Base-by-base conservation (phyloP, 2,113 vertebrate genomes). In the Cheirogaleus medius region DNA sequence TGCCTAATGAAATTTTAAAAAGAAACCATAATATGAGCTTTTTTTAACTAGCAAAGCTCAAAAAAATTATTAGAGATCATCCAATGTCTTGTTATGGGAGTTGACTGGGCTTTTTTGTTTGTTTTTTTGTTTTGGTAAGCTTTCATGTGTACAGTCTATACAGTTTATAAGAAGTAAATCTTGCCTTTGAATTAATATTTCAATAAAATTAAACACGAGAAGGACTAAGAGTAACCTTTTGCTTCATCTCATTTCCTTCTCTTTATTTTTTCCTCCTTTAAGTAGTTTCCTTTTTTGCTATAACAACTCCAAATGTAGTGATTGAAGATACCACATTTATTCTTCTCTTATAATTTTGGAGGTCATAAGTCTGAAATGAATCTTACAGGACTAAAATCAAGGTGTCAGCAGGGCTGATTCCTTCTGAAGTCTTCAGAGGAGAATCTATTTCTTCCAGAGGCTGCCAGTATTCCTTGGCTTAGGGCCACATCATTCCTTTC, bases 121-220 rank as follows among this genome's bases (percentile, higher is more conserved):
- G 23, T 64, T 47, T 4, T 8, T 64, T 47, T 3, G 14, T 77
- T 87, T 71, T 32, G 34, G 39, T 52, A 87, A 52, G 29, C 49
- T 69, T 77, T 94, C 63, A 88, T 56, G 27, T 92, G 23, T 13
- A 58, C 4, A 58, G 21, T 58, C 37, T 73, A 58, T 73, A 21
- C 20, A 80, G 29, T 66, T 96, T 92, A 71, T 58, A 89, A 44
- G 27, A 92, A 85, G 23, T 32, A 78, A 95, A 68, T 68, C 58
- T 93, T 82, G 27, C 27, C 18, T 81, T 56, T 49, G 27, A 60
- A 68, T 44, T 49, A 80, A 21, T 34, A 91, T 74, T 87, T 91
- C 21, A 76, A 21, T 64, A 85, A 91, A 58, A 71, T 85, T 68
- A 91, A 73, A 81, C 4, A 52, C n/a, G 95, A 58, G 37, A 44